Evolutionary conservation across 1,140 invertebrate genomes (phyloP).

Genomic region (Drosophila pseudoananassae): DNA sequence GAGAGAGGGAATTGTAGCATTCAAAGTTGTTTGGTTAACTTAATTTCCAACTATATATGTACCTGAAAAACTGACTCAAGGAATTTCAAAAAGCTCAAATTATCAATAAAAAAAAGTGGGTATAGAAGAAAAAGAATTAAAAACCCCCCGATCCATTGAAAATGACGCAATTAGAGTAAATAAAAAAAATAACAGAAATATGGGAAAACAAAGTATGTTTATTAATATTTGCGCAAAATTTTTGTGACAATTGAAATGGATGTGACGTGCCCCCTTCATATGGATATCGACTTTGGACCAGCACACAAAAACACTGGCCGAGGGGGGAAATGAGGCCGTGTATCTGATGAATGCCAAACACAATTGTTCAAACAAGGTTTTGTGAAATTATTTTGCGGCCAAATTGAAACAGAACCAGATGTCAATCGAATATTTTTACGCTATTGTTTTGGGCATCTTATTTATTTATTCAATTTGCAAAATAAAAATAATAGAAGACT

Average conservation of each 20-base stretch:
- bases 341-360: constrained; percentile 32
- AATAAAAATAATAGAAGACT: not conserved
- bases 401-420: constrained; percentile 39
- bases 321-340: constrained; percentile 3
- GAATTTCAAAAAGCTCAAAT: constrained; percentile 29
- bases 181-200: constrained; percentile 20
- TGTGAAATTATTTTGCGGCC: constrained; percentile 32
- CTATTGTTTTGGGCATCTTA: constrained; percentile 18
- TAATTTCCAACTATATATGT: constrained; percentile 41
- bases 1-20: constrained; percentile 15
- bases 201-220: constrained; percentile 26
- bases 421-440: constrained; percentile 29
- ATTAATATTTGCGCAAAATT: constrained; percentile 41
- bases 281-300: constrained; percentile 37
- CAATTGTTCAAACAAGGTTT: constrained; percentile 56
- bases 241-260: constrained; percentile 32
- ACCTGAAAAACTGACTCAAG: constrained; percentile 18
- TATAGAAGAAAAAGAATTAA: not conserved
- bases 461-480: constrained; percentile 27
- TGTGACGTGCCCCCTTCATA: constrained; percentile 37
- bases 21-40: constrained; percentile 52
- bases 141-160: constrained; percentile 13
- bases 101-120: not conserved
- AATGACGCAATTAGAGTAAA: constrained; percentile 48
- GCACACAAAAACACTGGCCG: constrained; percentile 18